Percentiles rank a stretch among this genome's conserved stretches.
These are phyloP conservation scores for Platichthys flesus DNA, from an alignment of 2,113 vertebrate genomes.

Conservation along the genomic window DNA sequence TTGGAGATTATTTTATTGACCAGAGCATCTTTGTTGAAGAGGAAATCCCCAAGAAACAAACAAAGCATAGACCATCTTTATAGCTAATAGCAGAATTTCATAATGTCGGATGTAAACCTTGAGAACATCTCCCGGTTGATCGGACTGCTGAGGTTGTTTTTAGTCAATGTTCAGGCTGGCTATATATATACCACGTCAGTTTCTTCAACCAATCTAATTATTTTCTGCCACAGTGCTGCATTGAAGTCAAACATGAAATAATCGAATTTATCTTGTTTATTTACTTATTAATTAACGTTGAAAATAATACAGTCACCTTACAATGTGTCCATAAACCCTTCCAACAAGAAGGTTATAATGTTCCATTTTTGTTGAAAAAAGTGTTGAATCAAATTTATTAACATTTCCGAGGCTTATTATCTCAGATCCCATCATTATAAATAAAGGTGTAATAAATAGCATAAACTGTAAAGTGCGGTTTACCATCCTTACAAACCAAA, in stretches of 20 bases:
- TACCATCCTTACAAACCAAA: neutral
- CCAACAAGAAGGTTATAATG: neutral
- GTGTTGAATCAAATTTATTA: neutral
- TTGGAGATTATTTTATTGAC: no score
- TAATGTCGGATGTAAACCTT: no score
- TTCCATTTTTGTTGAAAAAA: neutral
- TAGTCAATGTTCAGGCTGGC: neutral
- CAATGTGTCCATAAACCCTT: neutral
- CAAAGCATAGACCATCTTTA: no score
- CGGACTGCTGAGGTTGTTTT: slow-evolving; percentile 4
- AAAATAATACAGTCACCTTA: neutral
- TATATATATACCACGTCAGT: neutral
- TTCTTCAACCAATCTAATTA: neutral
- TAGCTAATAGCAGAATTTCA: no score
- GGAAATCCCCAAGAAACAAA: no score
- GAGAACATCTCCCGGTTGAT: neutral
- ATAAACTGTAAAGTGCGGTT: neutral
- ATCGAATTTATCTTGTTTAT: neutral
- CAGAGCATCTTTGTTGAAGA: no score
- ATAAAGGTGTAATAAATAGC: neutral
- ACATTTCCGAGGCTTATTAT: neutral
- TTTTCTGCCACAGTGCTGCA: neutral
- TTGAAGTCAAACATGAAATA: neutral
- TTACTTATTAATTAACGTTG: neutral
- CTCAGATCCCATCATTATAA: neutral